Base-by-base conservation (phyloP, 2,113 vertebrate genomes). In the Ceuthmochares aereus region DNA sequence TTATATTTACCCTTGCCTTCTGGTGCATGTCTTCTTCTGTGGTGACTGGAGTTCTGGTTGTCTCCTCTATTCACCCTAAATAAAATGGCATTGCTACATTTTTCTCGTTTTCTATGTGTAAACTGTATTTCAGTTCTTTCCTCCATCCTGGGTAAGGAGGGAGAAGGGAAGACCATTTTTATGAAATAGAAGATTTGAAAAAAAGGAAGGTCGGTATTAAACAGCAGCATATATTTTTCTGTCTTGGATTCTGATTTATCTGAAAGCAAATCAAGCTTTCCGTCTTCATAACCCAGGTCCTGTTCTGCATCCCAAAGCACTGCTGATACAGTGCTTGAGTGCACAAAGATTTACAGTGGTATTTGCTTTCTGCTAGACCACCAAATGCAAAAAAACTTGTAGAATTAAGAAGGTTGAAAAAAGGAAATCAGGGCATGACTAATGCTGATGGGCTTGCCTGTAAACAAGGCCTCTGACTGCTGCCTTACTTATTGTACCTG, bases 1-100 rank as follows among this genome's bases (percentile, higher is more conserved):
- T 42, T 89, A 40, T 42, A 36, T 32, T 26, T n/a, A 60, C 34
- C 62, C 21, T 29, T 59, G 60, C 6, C 37, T 14, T 75, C 30
- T 66, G 36, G n/a, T 73, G 25, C 43, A n/a, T 17, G 5, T 30
- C 55, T 64, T 77, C 95, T 95, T 93, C 94, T 94, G 66, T 67
- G 87, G 82, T 62, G 94, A 64, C 93, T 94, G 70, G 80, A 84
- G 8, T 9, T 12, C 2, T 2, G 2, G 40, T 36, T 34, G 25
- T 27, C 10, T 40, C 10, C 34, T 47, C 20, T 56, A 7, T 7
- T 78, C 12, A 47, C 6, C 10, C 26, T 37, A 64, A 76, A 52
- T 30, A 37, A 87, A 36, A 19, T 6, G 26, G 1, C 16, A n/a
- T 45, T 56, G 25, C 16, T 66, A 10, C 29, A 27, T 75, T 85